Evolutionary conservation across 2,113 vertebrate genomes (phyloP).

Genomic region (Ornithorhynchus anatinus): DNA sequence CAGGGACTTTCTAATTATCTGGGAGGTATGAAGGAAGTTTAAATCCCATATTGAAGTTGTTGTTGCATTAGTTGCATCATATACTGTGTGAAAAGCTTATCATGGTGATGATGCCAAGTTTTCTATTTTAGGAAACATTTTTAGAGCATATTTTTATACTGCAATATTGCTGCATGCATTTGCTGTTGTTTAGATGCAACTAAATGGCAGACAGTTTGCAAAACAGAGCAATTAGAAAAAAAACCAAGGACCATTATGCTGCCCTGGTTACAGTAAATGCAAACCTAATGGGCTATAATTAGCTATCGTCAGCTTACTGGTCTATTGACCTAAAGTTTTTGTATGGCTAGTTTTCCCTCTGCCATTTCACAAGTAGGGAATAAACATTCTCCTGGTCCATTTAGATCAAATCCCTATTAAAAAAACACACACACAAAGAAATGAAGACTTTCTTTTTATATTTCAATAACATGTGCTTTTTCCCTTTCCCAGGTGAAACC

Average conservation of each 20-base stretch:
- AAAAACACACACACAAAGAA: not conserved
- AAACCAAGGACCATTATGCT: not conserved
- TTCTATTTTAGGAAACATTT: not conserved
- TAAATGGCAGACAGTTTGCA: conserved; percentile 4
- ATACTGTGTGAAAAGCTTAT: not conserved
- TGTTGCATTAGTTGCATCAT: too few relatives aligned
- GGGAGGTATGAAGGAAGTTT: not conserved
- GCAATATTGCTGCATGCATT: not conserved
- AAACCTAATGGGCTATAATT: conserved; percentile 12
- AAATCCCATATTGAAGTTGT: not conserved
- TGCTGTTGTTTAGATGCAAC: not conserved
- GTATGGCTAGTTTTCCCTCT: not conserved
- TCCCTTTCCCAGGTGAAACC: conserved; percentile 46
- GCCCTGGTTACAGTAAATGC: not conserved
- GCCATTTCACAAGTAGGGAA: not conserved
- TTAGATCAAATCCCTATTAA: not conserved
- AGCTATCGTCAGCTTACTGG: conserved; percentile 13
- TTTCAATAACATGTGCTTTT: conserved; percentile 24
- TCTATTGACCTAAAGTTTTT: conserved; percentile 14
- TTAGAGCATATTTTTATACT: not conserved
- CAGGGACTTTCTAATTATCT: not conserved
- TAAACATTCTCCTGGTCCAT: conserved; percentile 8
- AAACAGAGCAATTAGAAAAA: not conserved
- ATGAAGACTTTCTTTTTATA: not conserved
- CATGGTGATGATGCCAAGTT: not conserved